Percentiles rank a stretch among this genome's conserved stretches.
Evolutionary conservation across 1,140 invertebrate species (phyloP).

Genomic region (Pararge aegeria): DNA sequence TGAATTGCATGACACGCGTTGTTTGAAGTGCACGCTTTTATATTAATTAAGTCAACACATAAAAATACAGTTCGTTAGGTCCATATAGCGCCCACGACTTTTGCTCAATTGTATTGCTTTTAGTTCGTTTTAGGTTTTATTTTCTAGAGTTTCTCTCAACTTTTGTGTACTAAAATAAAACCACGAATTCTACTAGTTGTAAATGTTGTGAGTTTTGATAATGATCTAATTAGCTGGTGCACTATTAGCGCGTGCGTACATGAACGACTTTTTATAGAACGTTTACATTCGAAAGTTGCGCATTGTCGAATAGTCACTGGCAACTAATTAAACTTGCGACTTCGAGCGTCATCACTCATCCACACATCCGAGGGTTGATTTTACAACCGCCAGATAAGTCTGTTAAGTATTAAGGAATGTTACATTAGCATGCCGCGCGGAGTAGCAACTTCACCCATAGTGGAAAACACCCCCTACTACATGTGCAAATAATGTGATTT

Average conservation of each 20-base stretch:
- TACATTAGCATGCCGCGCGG: too few relatives aligned
- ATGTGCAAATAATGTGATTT: too few relatives aligned
- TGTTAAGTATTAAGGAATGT: too few relatives aligned
- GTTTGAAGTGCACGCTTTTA: conserved; percentile 2
- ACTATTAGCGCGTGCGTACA: not conserved
- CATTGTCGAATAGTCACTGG: too few relatives aligned
- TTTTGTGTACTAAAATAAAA: not conserved
- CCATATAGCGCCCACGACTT: not conserved
- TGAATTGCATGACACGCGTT: not conserved
- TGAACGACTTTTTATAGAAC: not conserved
- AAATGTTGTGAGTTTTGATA: not conserved
- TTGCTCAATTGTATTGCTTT: not conserved
- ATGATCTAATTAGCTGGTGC: not conserved
- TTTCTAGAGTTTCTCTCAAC: not conserved
- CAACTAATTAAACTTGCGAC: too few relatives aligned
- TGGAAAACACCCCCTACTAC: too few relatives aligned
- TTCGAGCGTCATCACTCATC: too few relatives aligned
- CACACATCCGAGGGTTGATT: too few relatives aligned
- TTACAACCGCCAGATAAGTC: too few relatives aligned
- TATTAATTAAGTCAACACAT: conserved; percentile 2
- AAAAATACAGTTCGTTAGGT: conserved; percentile 4
- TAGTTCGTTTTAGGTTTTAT: not conserved
- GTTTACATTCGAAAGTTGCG: too few relatives aligned
- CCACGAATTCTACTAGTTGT: not conserved
- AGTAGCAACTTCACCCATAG: too few relatives aligned